These are phyloP conservation scores for Bagarius yarrelli DNA, from an alignment of 2,113 vertebrate genomes.

Conservation along the genomic window DNA sequence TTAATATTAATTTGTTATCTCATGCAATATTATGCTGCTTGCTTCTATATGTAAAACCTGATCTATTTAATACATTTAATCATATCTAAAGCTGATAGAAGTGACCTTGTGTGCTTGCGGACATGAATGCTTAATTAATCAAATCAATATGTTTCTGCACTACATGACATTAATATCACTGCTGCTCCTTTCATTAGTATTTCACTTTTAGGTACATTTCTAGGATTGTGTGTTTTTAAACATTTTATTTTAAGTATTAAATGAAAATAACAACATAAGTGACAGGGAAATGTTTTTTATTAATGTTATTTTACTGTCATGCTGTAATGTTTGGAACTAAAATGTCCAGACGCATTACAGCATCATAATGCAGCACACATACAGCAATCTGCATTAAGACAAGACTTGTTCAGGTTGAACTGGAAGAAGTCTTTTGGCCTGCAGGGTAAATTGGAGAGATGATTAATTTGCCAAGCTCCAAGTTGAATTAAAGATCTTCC, in stretches of 20 bases:
- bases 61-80: constrained; percentile 15
- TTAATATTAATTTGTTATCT: constrained; percentile 7
- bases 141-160: background rate
- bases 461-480: too few relatives aligned
- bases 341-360: too few relatives aligned
- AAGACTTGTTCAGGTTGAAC: too few relatives aligned
- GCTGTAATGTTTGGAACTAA: too few relatives aligned
- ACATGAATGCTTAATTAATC: background rate
- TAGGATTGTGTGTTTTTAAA: background rate
- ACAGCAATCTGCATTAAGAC: too few relatives aligned
- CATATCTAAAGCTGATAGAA: background rate
- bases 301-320: background rate
- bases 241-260: background rate
- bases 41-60: background rate
- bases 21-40: background rate
- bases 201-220: background rate
- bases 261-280: background rate
- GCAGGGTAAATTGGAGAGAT: background rate
- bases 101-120: background rate
- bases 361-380: too few relatives aligned
- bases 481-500: too few relatives aligned
- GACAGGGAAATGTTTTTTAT: background rate
- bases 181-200: background rate
- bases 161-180: background rate
- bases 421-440: too few relatives aligned